These are phyloP conservation scores for Otocyon megalotis DNA, from an alignment of 2,113 vertebrate genomes.

Conservation along the genomic window DNA sequence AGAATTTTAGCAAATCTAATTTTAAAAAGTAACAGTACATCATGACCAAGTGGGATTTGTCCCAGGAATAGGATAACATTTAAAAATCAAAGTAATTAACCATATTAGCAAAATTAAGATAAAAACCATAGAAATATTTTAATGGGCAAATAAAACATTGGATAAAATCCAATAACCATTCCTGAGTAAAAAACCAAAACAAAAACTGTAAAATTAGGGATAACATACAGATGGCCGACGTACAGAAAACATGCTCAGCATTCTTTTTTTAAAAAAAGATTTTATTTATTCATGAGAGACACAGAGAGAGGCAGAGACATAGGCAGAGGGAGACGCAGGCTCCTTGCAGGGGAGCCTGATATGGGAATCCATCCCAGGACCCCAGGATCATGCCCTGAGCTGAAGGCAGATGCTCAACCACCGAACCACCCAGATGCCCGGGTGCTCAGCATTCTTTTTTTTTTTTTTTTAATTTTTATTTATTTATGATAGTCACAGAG, in stretches of 20 bases:
- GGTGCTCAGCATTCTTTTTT: neutral
- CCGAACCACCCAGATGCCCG: too few relatives aligned
- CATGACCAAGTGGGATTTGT: neutral
- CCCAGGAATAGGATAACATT: neutral
- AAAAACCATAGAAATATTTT: neutral
- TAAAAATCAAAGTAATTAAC: slow-evolving; percentile 34
- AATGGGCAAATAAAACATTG: neutral
- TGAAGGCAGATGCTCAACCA: too few relatives aligned
- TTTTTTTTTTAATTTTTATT: too few relatives aligned
- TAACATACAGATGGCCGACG: neutral
- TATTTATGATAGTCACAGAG: too few relatives aligned
- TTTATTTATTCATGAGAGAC: too few relatives aligned
- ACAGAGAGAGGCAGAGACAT: too few relatives aligned
- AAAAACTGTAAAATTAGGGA: neutral
- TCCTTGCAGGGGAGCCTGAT: too few relatives aligned
- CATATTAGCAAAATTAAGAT: slow-evolving; percentile 23
- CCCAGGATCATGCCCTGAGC: too few relatives aligned
- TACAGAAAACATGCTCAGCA: neutral
- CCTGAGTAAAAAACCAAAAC: neutral
- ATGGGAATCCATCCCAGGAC: too few relatives aligned
- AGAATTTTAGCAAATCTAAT: slow-evolving; percentile 39
- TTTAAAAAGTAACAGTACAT: neutral
- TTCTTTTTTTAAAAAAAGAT: neutral
- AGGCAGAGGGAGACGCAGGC: too few relatives aligned
- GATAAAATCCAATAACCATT: neutral